Percentiles rank a stretch among this genome's conserved stretches.
phyloP scores from a whole-genome alignment of 2,888 invertebrate genomes.

The Xestia c-nigrum region DNA sequence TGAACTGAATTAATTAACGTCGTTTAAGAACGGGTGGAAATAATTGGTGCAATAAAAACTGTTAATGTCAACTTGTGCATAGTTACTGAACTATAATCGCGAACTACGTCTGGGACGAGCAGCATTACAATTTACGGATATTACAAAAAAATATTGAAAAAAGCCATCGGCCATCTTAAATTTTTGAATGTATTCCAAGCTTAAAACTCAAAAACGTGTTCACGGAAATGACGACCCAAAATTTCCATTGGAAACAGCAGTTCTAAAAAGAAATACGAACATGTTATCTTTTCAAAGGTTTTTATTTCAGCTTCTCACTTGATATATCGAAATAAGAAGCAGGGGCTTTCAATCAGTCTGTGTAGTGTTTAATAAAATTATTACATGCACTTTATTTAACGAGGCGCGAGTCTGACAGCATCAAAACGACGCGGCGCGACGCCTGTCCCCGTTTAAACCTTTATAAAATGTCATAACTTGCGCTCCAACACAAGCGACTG shows the following conservation, averaged over 20 bases:
- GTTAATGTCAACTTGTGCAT: constrained; percentile 62
- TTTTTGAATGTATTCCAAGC: background rate
- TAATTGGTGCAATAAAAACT: constrained; percentile 72
- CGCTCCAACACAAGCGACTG: constrained; percentile 25
- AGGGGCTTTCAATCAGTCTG: constrained; percentile 36
- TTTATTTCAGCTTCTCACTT: constrained; percentile 25
- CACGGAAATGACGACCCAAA: background rate
- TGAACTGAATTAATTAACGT: constrained; percentile 74
- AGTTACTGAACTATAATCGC: constrained; percentile 27
- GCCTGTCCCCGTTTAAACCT: constrained; percentile 46
- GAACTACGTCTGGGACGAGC: constrained; percentile 3
- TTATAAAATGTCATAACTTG: constrained; percentile 58
- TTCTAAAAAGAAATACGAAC: constrained; percentile 1
- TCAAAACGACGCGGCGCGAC: constrained; percentile 47
- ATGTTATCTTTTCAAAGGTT: background rate
- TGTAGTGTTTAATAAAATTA: constrained; percentile 54
- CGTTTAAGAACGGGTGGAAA: constrained; percentile 68
- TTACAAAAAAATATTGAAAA: background rate
- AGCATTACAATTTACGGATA: background rate
- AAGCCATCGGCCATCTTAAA: background rate
- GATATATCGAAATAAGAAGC: constrained; percentile 24
- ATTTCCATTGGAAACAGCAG: background rate
- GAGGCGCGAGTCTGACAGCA: constrained; percentile 37
- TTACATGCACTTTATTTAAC: constrained; percentile 60
- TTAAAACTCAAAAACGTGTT: constrained; percentile 11